Evolutionary conservation across 2,797 vertebrate species (phyloP).

Genomic region (Paratrypauchen microcephalus): DNA sequence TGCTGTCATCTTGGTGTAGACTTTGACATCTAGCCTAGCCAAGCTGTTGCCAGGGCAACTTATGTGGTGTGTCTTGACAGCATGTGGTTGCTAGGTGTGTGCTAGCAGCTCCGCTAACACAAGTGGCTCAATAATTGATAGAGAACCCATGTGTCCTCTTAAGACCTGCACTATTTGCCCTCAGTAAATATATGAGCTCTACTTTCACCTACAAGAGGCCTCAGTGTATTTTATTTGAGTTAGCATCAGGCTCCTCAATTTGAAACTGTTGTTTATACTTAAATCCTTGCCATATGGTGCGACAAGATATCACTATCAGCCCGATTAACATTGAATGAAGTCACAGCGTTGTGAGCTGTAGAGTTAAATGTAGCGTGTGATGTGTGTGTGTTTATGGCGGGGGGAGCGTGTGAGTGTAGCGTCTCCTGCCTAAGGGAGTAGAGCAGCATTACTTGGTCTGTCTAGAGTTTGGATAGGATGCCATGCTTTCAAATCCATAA

Average conservation of each 20-base stretch:
- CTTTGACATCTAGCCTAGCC: constrained; percentile 45
- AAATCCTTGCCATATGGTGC: constrained; percentile 15
- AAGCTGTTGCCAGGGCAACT: constrained; percentile 66
- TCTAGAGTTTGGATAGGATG: constrained; percentile 16
- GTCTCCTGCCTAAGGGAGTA: constrained; percentile 28
- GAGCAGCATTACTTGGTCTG: constrained; percentile 37
- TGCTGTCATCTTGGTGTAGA: constrained; percentile 7
- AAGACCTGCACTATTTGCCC: constrained; percentile 24
- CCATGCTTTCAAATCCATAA: neutral
- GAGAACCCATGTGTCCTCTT: constrained; percentile 27
- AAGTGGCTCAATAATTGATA: constrained; percentile 72
- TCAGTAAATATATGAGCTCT: neutral
- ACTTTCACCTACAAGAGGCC: neutral
- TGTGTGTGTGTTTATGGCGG: constrained; percentile 13
- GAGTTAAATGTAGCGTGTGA: constrained; percentile 54
- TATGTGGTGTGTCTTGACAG: constrained; percentile 58
- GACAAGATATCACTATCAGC: constrained; percentile 44
- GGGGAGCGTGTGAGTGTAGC: constrained; percentile 25
- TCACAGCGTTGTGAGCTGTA: constrained; percentile 12
- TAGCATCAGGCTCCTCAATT: neutral
- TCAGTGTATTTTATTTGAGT: constrained; percentile 12
- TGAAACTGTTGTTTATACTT: constrained; percentile 2
- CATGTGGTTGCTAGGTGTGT: constrained; percentile 71
- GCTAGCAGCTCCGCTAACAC: constrained; percentile 56
- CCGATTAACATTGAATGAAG: constrained; percentile 50